Percentiles rank a stretch among this genome's conserved stretches.
These are phyloP conservation scores for Ascaphus truei DNA, from an alignment of 2,113 vertebrate genomes.

Conservation along the genomic window DNA sequence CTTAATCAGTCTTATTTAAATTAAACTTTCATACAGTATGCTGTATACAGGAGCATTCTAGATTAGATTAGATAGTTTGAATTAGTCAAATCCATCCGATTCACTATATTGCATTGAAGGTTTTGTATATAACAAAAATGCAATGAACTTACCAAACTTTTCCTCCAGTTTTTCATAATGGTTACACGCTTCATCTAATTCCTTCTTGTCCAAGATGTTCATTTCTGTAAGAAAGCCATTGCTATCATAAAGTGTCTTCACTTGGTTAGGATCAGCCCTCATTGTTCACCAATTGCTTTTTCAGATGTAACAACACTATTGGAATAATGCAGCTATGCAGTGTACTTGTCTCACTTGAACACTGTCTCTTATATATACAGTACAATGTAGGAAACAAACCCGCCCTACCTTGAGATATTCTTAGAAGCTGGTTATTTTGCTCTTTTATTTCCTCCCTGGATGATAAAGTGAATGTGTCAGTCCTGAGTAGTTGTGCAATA, in stretches of 20 bases:
- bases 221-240: conserved; percentile 55
- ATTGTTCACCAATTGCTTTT: not conserved
- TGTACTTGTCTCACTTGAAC: not conserved
- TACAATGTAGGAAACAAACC: not conserved
- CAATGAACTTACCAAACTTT: conserved; percentile 62
- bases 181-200: conserved; percentile 53
- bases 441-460: not conserved
- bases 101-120: not conserved
- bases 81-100: not conserved
- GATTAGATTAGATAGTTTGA: not conserved
- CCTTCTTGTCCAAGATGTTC: conserved; percentile 48
- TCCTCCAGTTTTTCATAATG: conserved; percentile 60
- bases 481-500: not conserved
- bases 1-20: not conserved
- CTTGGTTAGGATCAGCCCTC: not conserved
- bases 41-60: no score
- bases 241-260: conserved; percentile 13
- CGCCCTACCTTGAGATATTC: not conserved
- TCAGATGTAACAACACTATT: not conserved
- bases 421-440: not conserved
- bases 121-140: no score
- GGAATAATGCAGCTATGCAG: not conserved
- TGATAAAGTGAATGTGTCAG: not conserved
- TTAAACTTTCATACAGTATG: no score
- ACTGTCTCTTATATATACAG: not conserved